phyloP scores from a whole-genome alignment of 2,888 invertebrate species.

The Phania funesta region DNA sequence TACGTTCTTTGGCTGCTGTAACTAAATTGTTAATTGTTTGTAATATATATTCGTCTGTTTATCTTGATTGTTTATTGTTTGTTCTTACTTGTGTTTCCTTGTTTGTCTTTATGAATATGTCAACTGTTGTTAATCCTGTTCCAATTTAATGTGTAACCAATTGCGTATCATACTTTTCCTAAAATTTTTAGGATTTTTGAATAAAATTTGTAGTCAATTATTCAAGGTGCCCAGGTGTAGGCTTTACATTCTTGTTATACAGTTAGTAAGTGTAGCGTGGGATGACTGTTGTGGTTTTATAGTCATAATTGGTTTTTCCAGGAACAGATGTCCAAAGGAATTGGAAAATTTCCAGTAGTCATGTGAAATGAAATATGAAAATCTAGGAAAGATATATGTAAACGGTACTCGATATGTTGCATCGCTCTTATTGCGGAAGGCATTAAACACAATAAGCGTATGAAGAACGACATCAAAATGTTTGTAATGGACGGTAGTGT shows the following conservation, averaged over 20 bases:
- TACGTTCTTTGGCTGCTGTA: not conserved
- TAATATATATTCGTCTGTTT: conserved; percentile 70
- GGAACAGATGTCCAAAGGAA: conserved; percentile 16
- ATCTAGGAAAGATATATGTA: not conserved
- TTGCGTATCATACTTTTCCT: conserved; percentile 35
- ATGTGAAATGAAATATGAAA: not conserved
- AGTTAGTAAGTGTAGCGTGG: conserved; percentile 13
- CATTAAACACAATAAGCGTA: no score
- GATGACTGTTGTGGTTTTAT: conserved; percentile 53
- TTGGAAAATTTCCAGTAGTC: not conserved
- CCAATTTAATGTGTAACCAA: conserved; percentile 56
- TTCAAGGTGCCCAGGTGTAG: conserved; percentile 62
- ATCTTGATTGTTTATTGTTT: conserved; percentile 26
- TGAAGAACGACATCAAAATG: no score
- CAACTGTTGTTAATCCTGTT: conserved; percentile 49
- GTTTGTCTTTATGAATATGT: conserved; percentile 39
- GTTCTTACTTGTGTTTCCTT: not conserved
- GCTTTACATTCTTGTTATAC: not conserved
- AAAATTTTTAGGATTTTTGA: conserved; percentile 34
- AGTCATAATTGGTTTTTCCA: conserved; percentile 5
- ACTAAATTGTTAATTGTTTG: conserved; percentile 70
- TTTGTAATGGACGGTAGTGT: no score
- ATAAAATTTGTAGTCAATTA: conserved; percentile 41
- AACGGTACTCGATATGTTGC: no score
- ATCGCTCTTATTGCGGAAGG: no score